Evolutionary conservation across 2,888 invertebrate genomes (phyloP), one percentile per base, ranked within the genome.

Genomic region (Melanotus villosus): DNA sequence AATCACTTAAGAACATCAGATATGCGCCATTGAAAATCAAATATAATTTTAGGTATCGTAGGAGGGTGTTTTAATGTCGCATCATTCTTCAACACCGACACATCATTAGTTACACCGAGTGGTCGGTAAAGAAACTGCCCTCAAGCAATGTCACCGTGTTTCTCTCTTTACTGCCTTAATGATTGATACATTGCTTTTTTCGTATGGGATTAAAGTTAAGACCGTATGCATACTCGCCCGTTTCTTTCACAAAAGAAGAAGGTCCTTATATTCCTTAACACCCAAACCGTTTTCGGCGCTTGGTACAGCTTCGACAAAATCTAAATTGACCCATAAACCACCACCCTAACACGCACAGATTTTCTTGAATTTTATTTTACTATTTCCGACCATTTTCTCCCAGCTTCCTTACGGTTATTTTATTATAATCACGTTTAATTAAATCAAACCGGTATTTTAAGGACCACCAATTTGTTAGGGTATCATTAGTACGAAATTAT

Each of bases 91-190:
- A 78, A 71, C 75, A 75, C 72, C 78, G 79, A 80, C 79, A 78
- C 76, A 73, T 80, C 79, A 80, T 80, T 80, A 80, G 79, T 80
- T 80, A 80, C 78, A 76, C 76, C 77, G 77, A 79, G 79, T 79
- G 79, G 80, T 78, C 77, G 78, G 78, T 77, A 79, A 80, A 80
- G 80, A 80, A 80, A 78, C 78, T 78, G 79, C 77, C 78, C 79
- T 78, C 76, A 76, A 76, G 77, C 78, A 75, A 75, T 79, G 79
- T 78, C 80, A 80, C 78, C 77, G 73, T 73, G 78, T 68, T 68
- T 75, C 76, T 77, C 77, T 79, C 77, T 74, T 71, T 60, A 71
- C 78, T 77, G 77, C 78, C 79, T 79, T 79, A 78, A 78, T 80
- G 80, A 80, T 80, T 80, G 79, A 80, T 80, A 78, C 77, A 77